A percentile compares a stretch with the other conserved stretches of the same genome.
Conservation (phyloP, 2,888 invertebrate genomes). For the Micoletzkya japonica region DNA sequence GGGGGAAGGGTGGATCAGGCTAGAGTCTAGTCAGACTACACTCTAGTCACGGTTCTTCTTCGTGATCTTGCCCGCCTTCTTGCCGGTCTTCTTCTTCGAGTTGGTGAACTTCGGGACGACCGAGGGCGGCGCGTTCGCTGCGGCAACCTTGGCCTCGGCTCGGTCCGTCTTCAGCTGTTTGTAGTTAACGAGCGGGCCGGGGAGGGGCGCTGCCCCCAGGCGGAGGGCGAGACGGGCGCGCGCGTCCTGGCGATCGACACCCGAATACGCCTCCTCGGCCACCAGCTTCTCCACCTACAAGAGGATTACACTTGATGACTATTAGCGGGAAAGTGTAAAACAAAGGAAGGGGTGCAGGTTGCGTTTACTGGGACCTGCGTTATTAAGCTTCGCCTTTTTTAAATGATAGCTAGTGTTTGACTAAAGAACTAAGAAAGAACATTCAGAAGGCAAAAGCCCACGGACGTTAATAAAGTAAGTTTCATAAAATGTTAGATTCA, state of each 20-base stretch:
- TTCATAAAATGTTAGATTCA: background rate
- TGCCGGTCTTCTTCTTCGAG: constrained; percentile 23
- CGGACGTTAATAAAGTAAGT: too few species aligned
- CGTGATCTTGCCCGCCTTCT: constrained; percentile 17
- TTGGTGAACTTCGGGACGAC: constrained; percentile 8
- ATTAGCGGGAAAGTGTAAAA: background rate
- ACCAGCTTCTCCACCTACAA: constrained; percentile 42
- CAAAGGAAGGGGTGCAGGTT: too few species aligned
- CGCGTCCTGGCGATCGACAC: constrained; percentile 20
- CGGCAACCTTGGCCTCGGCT: background rate
- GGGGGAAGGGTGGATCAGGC: background rate
- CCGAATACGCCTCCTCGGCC: constrained; percentile 25
- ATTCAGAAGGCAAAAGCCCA: too few species aligned
- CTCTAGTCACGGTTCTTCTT: constrained; percentile 8
- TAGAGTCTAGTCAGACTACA: background rate
- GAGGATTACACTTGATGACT: background rate
- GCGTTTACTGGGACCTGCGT: too few species aligned
- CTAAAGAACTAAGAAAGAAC: background rate
- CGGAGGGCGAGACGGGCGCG: constrained; percentile 38
- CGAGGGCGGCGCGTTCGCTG: constrained; percentile 10
- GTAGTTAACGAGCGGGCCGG: constrained; percentile 41
- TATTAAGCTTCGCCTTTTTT: too few species aligned
- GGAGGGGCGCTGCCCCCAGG: constrained; percentile 46
- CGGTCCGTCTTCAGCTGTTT: constrained; percentile 41
- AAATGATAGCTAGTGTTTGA: background rate